Evolutionary conservation across 2,113 vertebrate species (phyloP), one percentile per base, ranked within the genome.

Genomic region (Neolamprologus sp.): DNA sequence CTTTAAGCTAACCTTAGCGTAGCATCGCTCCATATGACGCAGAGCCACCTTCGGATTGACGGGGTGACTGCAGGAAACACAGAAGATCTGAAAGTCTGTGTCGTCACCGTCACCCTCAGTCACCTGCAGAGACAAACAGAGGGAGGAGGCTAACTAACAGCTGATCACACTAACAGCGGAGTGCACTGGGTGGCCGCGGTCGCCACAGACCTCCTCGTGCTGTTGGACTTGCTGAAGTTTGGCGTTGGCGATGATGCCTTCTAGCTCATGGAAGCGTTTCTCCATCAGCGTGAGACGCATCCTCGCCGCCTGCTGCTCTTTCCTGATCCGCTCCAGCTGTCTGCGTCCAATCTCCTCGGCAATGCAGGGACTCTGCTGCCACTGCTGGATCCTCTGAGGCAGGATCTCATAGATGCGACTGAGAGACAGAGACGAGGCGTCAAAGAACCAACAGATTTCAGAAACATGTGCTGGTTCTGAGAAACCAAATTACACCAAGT

Each of bases 321-420:
- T 96, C 6, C 98, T 96, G 89, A 99, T 99, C 16, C 97, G 96
- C 92, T 99, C 98, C 17, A 99, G 96, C 6, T 98, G 97, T 91
- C 98, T 97, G 92, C 98, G 97, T 19, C 98, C 98, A 2, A 97
- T 97, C 57, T 99, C 98, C 90, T 99, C 98, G 0, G 98, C 98
- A 4, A 99, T 95, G 53, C 98, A 98, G 0, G 98, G 98, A 89
- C 97, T 98, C 95, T 98, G 98, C 95, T 99, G 98, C 98, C 98
- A 99, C 94, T 99, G 98, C 94, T 99, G 98, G 92, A 98, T 98
- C 33, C 98, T 96, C 96, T 99, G 98, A 2, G 98, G 98, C 2
- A 98, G 97, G 95, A 99, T 99, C 97, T 98, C 98, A 4, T 98
- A 98, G 94, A 99, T 99, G 5, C 98, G 98, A 91, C 98, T 98